These are phyloP conservation scores for Aspidiotus destructor DNA, from an alignment of 2,888 invertebrate genomes.

Conservation along the genomic window DNA sequence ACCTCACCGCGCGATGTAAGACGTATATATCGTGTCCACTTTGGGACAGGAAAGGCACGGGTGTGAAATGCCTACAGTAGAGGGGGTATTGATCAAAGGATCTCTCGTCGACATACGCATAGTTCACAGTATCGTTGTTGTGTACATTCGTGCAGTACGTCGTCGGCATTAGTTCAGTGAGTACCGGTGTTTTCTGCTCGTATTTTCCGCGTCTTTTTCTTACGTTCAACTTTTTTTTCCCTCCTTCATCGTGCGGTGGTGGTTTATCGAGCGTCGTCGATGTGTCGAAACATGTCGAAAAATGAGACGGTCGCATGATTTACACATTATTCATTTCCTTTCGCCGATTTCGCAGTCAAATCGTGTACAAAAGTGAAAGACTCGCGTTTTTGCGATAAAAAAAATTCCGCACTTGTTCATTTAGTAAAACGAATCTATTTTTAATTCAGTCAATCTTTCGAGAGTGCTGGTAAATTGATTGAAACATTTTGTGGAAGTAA, in stretches of 20 bases:
- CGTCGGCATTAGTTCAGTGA: background rate
- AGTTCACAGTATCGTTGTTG: conserved; percentile 4
- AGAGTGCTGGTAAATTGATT: too few species aligned
- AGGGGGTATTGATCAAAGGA: conserved; percentile 32
- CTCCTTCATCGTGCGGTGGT: background rate
- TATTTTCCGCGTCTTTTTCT: background rate
- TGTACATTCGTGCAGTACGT: background rate
- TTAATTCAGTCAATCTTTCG: too few species aligned
- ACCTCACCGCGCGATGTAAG: conserved; percentile 11
- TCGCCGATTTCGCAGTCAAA: too few species aligned
- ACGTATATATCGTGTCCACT: conserved; percentile 1
- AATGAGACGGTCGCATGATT: too few species aligned
- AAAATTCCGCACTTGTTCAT: too few species aligned
- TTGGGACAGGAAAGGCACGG: conserved; percentile 19
- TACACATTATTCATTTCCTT: too few species aligned
- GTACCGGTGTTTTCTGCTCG: background rate
- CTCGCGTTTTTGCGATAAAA: too few species aligned
- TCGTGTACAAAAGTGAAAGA: too few species aligned
- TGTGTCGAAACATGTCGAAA: conserved; percentile 25
- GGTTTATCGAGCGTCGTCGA: background rate
- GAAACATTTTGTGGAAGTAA: too few species aligned
- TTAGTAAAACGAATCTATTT: too few species aligned
- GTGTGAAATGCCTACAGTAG: conserved; percentile 31
- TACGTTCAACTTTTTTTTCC: conserved; percentile 1
- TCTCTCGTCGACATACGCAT: conserved; percentile 11